phyloP scores from a whole-genome alignment of 2,113 vertebrate species.

The Eidolon helvum region DNA sequence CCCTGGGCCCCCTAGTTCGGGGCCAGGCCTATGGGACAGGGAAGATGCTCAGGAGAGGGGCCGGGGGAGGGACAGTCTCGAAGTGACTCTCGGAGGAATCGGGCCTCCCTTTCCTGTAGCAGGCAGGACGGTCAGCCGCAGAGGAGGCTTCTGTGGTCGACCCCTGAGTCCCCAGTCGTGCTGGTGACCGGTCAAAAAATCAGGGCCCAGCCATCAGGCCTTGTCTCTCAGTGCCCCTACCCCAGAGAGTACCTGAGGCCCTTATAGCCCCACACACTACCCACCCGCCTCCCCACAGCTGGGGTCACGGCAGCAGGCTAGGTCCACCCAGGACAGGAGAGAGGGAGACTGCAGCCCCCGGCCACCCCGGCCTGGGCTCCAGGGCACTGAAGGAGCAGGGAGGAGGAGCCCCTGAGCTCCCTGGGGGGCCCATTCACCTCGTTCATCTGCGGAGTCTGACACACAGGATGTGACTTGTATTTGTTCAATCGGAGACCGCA shows the following conservation, averaged over 20 bases:
- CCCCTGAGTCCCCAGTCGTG: background rate
- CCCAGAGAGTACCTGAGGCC: background rate
- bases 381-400: too few relatives aligned
- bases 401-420: background rate
- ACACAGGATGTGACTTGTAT: too few relatives aligned
- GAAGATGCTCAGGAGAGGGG: background rate
- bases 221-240: background rate
- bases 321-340: accelerated
- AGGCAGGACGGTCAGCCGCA: too few relatives aligned
- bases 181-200: background rate
- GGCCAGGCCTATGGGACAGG: background rate
- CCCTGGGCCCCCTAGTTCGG: background rate
- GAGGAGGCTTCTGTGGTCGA: background rate
- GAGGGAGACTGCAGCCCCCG: background rate
- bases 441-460: background rate
- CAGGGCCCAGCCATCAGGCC: background rate
- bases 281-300: background rate
- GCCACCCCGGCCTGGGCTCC: background rate
- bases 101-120: background rate
- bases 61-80: background rate
- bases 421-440: accelerated
- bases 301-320: too few relatives aligned
- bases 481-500: accelerated
- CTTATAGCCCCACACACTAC: background rate
- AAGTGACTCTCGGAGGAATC: background rate